Evolutionary conservation across 2,888 invertebrate genomes (phyloP), one percentile per base, ranked within the genome.

Genomic region (Pyralis farinalis): DNA sequence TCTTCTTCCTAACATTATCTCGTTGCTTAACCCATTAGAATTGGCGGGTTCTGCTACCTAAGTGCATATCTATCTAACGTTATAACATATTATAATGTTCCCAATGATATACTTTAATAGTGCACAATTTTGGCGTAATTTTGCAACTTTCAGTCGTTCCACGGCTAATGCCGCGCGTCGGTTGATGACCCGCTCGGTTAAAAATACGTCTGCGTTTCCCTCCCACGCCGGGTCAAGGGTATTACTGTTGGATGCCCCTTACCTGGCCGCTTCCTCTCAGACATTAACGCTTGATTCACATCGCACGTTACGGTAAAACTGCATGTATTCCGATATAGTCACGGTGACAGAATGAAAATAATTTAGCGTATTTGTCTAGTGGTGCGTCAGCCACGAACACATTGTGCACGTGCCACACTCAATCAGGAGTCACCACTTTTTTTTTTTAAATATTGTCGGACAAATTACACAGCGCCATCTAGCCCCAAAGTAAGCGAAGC

Each of bases 211-310:
- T 51, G 62, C 60, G 53, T 55, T 60, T 71, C 63, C 69, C 69
- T 76, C 76, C 78, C 73, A 79, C 78, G 71, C 58, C 72, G 62
- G 80, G 78, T 80, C 77, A 82, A 80, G 81, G 78, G 67, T 71
- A 63, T 60, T 49, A 54, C 46, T 62, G 52, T 51, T 56, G 55
- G 44, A 58, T 57, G 51, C 45, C 53, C 54, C 46, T 59, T 54
- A 45, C 45, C 36, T 11, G 25, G n/a, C 25, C 7, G 40, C 40
- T 44, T 45, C 39, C 30, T 32, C 8, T 41, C 16, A 38, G 34
- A 22, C 25, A 44, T 42, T 43, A 47, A 36, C n/a, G n/a, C 7
- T 7, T 25, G 25, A 7, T 25, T 8, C n/a, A 25, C 25, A 25
- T n/a, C n/a, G 25, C 7, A 25, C n/a, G 25, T 16, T 4, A 4